Conservation (phyloP, 2,888 invertebrate genomes). For the Brenthis hecate region DNA sequence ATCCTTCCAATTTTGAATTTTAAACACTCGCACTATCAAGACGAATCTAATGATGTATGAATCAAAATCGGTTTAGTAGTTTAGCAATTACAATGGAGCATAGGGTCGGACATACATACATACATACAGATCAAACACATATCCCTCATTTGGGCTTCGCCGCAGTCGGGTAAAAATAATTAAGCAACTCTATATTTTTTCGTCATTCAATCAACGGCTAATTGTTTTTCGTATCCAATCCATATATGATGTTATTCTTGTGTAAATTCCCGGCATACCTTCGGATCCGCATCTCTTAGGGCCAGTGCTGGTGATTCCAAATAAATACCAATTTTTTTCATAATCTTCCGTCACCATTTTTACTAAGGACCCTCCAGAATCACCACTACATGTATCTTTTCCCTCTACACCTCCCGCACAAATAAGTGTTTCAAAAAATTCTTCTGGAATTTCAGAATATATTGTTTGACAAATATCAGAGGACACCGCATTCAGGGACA, state of each 20-base stretch:
- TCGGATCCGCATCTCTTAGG: slow-evolving; percentile 50
- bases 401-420: slow-evolving; percentile 81
- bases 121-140: too few species aligned
- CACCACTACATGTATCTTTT: slow-evolving; percentile 82
- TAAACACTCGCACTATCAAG: too few species aligned
- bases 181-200: too few species aligned
- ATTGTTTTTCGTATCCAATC: slow-evolving; percentile 73
- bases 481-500: slow-evolving; percentile 59
- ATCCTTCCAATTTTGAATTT: too few species aligned
- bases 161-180: too few species aligned
- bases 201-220: slow-evolving; percentile 13
- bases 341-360: slow-evolving; percentile 49
- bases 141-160: too few species aligned
- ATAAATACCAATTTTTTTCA: slow-evolving; percentile 69
- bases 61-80: too few species aligned
- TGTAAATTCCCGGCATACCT: slow-evolving; percentile 84
- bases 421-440: slow-evolving; percentile 50
- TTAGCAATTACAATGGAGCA: too few species aligned
- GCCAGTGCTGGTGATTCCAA: slow-evolving; percentile 71
- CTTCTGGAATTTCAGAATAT: slow-evolving; percentile 45
- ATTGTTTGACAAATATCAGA: slow-evolving; percentile 50
- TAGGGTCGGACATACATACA: too few species aligned
- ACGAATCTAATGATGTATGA: too few species aligned
- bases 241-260: slow-evolving; percentile 79
- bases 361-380: slow-evolving; percentile 83